Conservation (phyloP, 2,888 invertebrate genomes). For the Syrphus vitripennis region DNA sequence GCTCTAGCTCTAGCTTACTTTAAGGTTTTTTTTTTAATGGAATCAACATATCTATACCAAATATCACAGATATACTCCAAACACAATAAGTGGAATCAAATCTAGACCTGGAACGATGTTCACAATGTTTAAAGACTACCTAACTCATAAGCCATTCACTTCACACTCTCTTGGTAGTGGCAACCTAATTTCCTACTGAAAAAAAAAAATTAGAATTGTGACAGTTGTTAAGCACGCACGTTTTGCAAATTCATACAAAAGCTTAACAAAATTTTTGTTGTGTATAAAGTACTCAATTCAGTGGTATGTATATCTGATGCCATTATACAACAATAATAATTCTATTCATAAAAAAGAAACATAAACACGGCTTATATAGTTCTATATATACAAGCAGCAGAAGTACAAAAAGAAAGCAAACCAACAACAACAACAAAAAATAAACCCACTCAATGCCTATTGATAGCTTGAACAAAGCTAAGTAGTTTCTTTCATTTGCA, state of each 20-base stretch:
- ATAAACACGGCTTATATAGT: not conserved
- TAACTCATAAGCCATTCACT: slow-evolving; percentile 12
- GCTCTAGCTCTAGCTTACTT: too few relatives aligned
- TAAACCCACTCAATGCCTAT: slow-evolving; percentile 7
- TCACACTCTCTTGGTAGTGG: slow-evolving; percentile 28
- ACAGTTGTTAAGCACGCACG: slow-evolving; percentile 44
- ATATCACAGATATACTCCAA: too few relatives aligned
- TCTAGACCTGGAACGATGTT: not conserved
- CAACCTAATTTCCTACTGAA: slow-evolving; percentile 42
- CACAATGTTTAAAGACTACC: not conserved
- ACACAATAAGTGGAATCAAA: not conserved
- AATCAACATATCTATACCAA: too few relatives aligned
- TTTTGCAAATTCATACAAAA: slow-evolving; percentile 33
- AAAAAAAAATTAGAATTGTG: slow-evolving; percentile 50
- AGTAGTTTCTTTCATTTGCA: slow-evolving; percentile 21
- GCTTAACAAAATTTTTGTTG: slow-evolving; percentile 30
- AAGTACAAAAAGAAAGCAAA: not conserved
- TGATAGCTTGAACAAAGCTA: slow-evolving; percentile 8
- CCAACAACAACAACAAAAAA: not conserved
- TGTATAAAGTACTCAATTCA: not conserved
- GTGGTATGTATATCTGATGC: not conserved
- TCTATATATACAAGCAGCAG: not conserved
- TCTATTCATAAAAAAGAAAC: not conserved
- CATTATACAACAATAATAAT: not conserved
- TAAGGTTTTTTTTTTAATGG: too few relatives aligned